A percentile compares a stretch with the other conserved stretches of the same genome.
Evolutionary conservation across 1,140 invertebrate species (phyloP).

Genomic region (Vanessa atalanta): DNA sequence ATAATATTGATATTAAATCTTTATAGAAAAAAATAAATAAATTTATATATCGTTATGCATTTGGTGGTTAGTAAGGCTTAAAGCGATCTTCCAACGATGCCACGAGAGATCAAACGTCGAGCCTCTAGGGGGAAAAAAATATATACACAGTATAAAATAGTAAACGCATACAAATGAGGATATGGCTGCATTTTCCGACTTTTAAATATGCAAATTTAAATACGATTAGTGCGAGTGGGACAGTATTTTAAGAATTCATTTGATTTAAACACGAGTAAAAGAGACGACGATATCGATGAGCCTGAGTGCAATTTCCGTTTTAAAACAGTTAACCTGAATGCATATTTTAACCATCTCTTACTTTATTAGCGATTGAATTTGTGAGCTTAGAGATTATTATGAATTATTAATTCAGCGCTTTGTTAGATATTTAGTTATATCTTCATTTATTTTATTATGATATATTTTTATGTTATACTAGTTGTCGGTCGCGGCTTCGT

Average conservation of each 20-base stretch:
- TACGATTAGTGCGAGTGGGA: slow-evolving; percentile 24
- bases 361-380: slow-evolving; percentile 25
- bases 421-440: not conserved
- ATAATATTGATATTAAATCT: no score
- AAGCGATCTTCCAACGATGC: not conserved
- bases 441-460: no score
- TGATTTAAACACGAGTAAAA: not conserved
- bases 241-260: slow-evolving; percentile 1
- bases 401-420: not conserved
- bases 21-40: no score
- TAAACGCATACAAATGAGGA: slow-evolving; percentile 11
- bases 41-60: not conserved
- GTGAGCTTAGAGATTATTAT: slow-evolving; percentile 3
- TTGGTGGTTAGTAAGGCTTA: not conserved
- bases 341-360: slow-evolving; percentile 28
- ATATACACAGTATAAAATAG: slow-evolving; percentile 13
- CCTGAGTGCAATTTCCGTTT: slow-evolving; percentile 15
- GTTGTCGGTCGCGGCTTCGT: no score
- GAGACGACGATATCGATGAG: slow-evolving; percentile 16
- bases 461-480: no score
- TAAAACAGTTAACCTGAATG: slow-evolving; percentile 29
- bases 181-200: slow-evolving; percentile 19
- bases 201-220: slow-evolving; percentile 25
- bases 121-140: not conserved
- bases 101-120: slow-evolving; percentile 10